Conservation (phyloP, 2,797 vertebrate genomes). For the Gymnocypris eckloni region DNA sequence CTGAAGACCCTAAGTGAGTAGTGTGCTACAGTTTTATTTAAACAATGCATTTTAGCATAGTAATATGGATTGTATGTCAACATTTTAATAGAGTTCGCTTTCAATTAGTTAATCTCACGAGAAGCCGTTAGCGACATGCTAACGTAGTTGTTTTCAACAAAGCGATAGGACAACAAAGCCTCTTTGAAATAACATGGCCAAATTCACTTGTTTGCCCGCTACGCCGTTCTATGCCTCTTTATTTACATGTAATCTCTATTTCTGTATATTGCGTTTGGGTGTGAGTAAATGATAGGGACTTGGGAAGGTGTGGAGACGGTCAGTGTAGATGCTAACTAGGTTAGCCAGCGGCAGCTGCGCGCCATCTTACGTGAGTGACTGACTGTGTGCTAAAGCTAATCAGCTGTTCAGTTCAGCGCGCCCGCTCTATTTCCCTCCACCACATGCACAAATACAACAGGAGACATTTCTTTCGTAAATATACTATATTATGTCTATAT, state of each 20-base stretch:
- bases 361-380: constrained; percentile 80
- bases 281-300: background rate
- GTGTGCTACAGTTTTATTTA: constrained; percentile 62
- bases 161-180: constrained; percentile 79
- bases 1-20: constrained; percentile 79
- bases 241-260: background rate
- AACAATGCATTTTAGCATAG: background rate
- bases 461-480: background rate
- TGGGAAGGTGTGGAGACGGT: constrained; percentile 28
- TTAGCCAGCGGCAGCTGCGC: constrained; percentile 71
- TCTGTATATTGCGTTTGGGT: background rate
- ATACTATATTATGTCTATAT: background rate
- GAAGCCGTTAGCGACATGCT: constrained; percentile 47
- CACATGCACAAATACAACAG: background rate
- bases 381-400: constrained; percentile 30
- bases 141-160: constrained; percentile 65
- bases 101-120: constrained; percentile 11
- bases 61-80: background rate
- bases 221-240: background rate
- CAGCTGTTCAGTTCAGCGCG: constrained; percentile 24
- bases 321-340: constrained; percentile 49
- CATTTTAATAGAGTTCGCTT: background rate
- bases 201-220: background rate
- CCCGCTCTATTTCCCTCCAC: constrained; percentile 12
- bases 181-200: background rate